These are phyloP conservation scores for Pantherophis alleghaniensis DNA, from an alignment of 2,797 vertebrate species.

Conservation along the genomic window DNA sequence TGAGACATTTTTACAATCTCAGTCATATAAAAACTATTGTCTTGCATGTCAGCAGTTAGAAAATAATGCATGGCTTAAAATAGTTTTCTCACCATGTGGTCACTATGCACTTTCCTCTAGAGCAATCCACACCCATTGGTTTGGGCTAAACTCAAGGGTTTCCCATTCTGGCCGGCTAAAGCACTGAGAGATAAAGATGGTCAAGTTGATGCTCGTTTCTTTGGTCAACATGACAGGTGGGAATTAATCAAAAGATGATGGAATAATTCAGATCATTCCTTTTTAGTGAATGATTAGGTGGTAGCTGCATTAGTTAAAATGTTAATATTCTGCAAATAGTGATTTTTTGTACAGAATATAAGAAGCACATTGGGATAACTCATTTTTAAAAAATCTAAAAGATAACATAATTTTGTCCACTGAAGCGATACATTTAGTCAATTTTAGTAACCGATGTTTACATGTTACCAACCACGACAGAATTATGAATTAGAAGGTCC, in stretches of 20 bases:
- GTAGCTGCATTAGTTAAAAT: background rate
- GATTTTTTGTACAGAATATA: slow-evolving; percentile 6
- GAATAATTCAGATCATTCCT: background rate
- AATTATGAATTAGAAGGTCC: background rate
- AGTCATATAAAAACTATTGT: background rate
- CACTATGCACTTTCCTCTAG: slow-evolving; percentile 74
- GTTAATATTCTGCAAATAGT: background rate
- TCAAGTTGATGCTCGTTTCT: slow-evolving; percentile 97
- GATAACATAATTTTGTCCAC: background rate
- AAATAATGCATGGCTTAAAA: slow-evolving; percentile 21
- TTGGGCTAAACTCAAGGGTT: slow-evolving; percentile 98
- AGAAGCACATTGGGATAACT: background rate
- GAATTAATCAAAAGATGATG: slow-evolving; percentile 42
- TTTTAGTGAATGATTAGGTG: background rate
- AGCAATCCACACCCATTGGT: slow-evolving; percentile 96
- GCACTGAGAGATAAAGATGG: slow-evolving; percentile 96
- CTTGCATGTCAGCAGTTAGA: slow-evolving; percentile 8
- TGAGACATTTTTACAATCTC: background rate
- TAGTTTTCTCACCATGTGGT: slow-evolving; percentile 41
- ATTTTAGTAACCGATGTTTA: background rate
- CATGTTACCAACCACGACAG: background rate
- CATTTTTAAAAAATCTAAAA: background rate
- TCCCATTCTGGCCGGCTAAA: slow-evolving; percentile 99
- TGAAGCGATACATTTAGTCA: background rate
- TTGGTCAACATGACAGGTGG: slow-evolving; percentile 97